Conservation (phyloP, 2,797 vertebrate species). For the Scarus forsteni region DNA sequence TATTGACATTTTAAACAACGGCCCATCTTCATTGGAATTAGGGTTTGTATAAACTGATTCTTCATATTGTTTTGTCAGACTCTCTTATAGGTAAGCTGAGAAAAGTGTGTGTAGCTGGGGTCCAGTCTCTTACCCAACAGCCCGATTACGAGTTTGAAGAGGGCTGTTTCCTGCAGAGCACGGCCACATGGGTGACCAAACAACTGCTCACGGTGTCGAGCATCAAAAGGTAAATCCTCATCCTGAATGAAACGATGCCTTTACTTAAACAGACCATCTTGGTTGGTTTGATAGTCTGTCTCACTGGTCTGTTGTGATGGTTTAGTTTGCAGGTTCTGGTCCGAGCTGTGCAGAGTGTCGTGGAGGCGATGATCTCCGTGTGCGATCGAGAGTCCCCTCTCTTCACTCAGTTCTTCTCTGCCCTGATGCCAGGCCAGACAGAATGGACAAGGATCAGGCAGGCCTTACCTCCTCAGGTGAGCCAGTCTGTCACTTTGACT, state of each 20-base stretch:
- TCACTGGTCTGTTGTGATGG: constrained; percentile 9
- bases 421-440: constrained; percentile 80
- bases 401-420: constrained; percentile 80
- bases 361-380: constrained; percentile 83
- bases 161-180: constrained; percentile 87
- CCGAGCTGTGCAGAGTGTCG: constrained; percentile 84
- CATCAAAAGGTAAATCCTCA: constrained; percentile 86
- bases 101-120: constrained; percentile 89
- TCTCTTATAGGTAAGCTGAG: constrained; percentile 89
- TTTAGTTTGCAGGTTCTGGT: constrained; percentile 92
- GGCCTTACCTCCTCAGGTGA: constrained; percentile 89
- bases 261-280: neutral
- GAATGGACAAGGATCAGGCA: constrained; percentile 90
- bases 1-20: no score
- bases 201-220: constrained; percentile 86
- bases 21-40: no score
- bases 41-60: neutral
- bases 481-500: neutral
- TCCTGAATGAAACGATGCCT: neutral
- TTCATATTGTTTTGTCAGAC: constrained; percentile 78
- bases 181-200: constrained; percentile 91
- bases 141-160: constrained; percentile 78
- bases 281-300: neutral
- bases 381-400: constrained; percentile 71
- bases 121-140: constrained; percentile 87